A percentile compares a stretch with the other conserved stretches of the same genome.
phyloP scores from a whole-genome alignment of 2,888 invertebrate genomes.

The Julus scandinavius region DNA sequence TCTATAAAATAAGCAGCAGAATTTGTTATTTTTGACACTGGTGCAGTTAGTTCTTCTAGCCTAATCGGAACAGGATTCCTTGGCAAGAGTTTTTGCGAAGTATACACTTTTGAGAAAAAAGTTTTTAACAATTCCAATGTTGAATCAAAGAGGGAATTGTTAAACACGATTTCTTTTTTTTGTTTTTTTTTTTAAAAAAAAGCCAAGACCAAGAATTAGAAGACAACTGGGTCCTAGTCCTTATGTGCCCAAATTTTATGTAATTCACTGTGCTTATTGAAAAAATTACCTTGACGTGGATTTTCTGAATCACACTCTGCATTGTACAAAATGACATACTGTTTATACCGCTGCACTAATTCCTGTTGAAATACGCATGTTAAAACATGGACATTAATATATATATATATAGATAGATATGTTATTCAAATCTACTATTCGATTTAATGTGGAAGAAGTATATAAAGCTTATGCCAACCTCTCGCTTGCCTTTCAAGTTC shows the following conservation, averaged over 20 bases:
- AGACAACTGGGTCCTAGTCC: no score
- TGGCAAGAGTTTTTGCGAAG: no score
- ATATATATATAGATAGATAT: not conserved
- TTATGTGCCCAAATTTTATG: not conserved
- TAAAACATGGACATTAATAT: constrained; percentile 51
- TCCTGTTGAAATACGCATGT: constrained; percentile 60
- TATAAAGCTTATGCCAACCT: constrained; percentile 59
- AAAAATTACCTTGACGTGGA: constrained; percentile 36
- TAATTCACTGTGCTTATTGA: not conserved
- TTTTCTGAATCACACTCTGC: constrained; percentile 67
- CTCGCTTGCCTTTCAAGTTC: constrained; percentile 67
- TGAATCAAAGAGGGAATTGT: no score
- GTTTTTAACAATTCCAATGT: no score
- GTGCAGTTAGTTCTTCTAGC: not conserved
- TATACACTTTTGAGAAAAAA: no score
- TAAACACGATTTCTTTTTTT: no score
- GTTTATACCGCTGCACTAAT: constrained; percentile 61
- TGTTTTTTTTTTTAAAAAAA: no score
- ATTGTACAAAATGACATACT: constrained; percentile 61
- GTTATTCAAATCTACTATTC: not conserved
- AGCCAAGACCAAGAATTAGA: no score
- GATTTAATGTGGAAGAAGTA: not conserved
- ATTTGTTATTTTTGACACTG: not conserved
- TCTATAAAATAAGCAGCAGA: not conserved
- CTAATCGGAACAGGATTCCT: no score